These are phyloP conservation scores for Colinus virginianus DNA, from an alignment of 2,113 vertebrate species.

Conservation along the genomic window DNA sequence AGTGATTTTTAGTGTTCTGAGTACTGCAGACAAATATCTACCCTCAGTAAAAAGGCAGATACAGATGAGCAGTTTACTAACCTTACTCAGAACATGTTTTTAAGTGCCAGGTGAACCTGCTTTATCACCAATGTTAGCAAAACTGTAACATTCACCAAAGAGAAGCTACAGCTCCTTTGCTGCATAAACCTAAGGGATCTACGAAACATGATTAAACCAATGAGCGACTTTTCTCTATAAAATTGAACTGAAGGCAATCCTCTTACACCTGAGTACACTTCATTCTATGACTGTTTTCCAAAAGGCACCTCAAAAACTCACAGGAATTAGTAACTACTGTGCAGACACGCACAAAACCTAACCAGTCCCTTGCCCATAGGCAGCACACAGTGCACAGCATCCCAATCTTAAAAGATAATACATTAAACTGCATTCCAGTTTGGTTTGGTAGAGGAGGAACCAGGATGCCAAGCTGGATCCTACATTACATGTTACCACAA, in stretches of 20 bases:
- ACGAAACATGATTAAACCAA: not conserved
- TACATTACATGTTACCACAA: not conserved
- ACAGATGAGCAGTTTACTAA: not conserved
- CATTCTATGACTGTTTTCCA: not conserved
- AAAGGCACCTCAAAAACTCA: not conserved
- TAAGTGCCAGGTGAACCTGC: not conserved
- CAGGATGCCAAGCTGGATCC: not conserved
- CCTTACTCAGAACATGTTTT: not conserved
- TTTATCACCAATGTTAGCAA: accelerated
- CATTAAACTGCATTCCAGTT: not conserved
- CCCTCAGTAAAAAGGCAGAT: not conserved
- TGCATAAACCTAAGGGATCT: not conserved
- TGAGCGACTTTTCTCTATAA: not conserved
- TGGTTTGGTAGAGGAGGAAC: not conserved
- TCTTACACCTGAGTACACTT: not conserved
- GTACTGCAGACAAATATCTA: not conserved
- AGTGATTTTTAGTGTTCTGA: not conserved
- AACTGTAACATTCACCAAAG: not conserved
- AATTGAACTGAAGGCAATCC: not conserved
- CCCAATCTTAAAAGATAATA: not conserved
- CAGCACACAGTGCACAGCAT: not conserved
- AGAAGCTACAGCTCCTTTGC: not conserved
- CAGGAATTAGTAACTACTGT: not conserved
- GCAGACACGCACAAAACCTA: not conserved
- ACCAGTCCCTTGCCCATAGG: not conserved